Base-by-base conservation (phyloP, 1,140 invertebrate genomes). In the Agrilus planipennis region DNA sequence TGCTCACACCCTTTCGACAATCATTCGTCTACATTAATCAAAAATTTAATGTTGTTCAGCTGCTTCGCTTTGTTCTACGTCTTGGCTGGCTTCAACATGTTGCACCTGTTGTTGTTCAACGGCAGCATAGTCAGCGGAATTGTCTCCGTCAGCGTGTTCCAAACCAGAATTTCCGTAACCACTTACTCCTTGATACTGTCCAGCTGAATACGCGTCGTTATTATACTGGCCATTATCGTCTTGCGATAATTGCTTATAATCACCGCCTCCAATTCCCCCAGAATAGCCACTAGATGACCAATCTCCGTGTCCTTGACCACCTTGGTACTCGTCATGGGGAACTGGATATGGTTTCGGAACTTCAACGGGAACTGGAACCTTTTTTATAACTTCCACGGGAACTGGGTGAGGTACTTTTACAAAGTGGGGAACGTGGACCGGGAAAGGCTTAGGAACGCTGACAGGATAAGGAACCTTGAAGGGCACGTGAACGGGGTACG, bases 271-370 rank as follows among this genome's bases (percentile, higher is more conserved):
- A 16, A 10, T 10, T 31, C 29, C 29, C 5, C 15, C 29, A 11
- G 10, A 16, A 20, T 14, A 3, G 9, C 40, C 34, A 20, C 20
- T 12, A 16, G 18, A 18, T 20, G n/a, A 10, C n/a, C 14, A 14
- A 12, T 18, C 28, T 9, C 39, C 39, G 31, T 14, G n/a, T 11
- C 37, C 37, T 7, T 25, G 20, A 30, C 17, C 11, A 27, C n/a
- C 4, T 15, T 11, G 9, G 4, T 12, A 35, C 17, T 25, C 32
- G 17, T 17, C 16, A 17, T n/a, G 12, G 12, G 45, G 39, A 6
- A 55, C 53, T n/a, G 54, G 54, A 21, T 50, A 50, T 30, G 57
- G 54, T 52, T 58, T 54, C 11, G 57, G 54, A 19, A 58, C 52
- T 39, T 44, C 41, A 0, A 50, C 32, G 11, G 50, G 50, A 9